Conservation (phyloP, 2,797 vertebrate species). For the Myoxocephalus aenaeus region DNA sequence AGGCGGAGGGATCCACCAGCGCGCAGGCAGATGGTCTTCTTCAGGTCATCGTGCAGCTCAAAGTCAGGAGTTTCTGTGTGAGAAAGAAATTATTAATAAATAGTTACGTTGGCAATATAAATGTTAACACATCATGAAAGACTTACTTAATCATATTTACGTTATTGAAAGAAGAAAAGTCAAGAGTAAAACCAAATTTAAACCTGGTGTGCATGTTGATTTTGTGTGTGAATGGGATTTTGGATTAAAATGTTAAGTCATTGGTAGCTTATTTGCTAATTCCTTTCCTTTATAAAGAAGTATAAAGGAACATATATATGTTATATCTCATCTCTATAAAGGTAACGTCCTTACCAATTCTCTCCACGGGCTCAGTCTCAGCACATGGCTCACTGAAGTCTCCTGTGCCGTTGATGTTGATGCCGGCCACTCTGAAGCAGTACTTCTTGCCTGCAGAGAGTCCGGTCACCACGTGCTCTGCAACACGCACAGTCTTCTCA, state of each 20-base stretch:
- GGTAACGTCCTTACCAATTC: slow-evolving; percentile 85
- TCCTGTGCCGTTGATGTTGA: slow-evolving; percentile 95
- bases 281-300: no score
- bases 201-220: not conserved
- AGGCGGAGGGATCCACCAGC: slow-evolving; percentile 93
- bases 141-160: not conserved
- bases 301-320: not conserved
- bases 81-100: slow-evolving; percentile 4
- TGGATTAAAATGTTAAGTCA: not conserved
- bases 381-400: slow-evolving; percentile 93
- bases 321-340: not conserved
- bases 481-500: slow-evolving; percentile 88
- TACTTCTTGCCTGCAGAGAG: slow-evolving; percentile 92
- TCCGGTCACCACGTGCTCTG: slow-evolving; percentile 88
- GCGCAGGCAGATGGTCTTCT: slow-evolving; percentile 95
- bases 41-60: slow-evolving; percentile 95
- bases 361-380: slow-evolving; percentile 94
- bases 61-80: slow-evolving; percentile 95
- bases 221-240: not conserved
- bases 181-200: not conserved
- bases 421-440: slow-evolving; percentile 93
- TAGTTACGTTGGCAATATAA: not conserved
- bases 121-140: not conserved
- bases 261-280: not conserved
- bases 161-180: not conserved